Evolutionary conservation across 2,888 invertebrate species (phyloP).

Genomic region (Platycheirus albimanus): DNA sequence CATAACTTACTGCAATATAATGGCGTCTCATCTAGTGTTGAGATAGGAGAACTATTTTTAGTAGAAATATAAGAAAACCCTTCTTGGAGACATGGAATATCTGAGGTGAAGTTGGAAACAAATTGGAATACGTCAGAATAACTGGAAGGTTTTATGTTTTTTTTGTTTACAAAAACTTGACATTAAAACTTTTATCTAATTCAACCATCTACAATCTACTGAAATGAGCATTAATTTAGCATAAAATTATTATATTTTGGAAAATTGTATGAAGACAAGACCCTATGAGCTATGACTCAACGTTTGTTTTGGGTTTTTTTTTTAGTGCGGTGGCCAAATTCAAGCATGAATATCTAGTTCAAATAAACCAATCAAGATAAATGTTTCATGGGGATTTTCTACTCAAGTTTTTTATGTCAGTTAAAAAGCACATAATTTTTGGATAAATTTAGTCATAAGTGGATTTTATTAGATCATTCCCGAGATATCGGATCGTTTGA

Average conservation of each 20-base stretch:
- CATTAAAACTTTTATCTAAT: no score
- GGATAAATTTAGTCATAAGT: not conserved
- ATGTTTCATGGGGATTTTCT: conserved; percentile 4
- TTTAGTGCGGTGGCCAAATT: not conserved
- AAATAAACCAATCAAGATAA: conserved; percentile 3
- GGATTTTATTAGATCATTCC: not conserved
- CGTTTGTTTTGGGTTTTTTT: not conserved
- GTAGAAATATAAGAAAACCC: no score
- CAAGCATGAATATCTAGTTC: not conserved
- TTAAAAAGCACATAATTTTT: conserved; percentile 7
- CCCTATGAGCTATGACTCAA: no score
- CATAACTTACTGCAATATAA: conserved; percentile 4
- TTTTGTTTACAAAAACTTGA: no score
- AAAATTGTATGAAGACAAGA: not conserved
- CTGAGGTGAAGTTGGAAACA: no score
- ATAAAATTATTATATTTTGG: not conserved
- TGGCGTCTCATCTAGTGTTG: not conserved
- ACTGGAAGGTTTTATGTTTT: no score
- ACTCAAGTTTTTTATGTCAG: not conserved
- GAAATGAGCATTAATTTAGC: not conserved
- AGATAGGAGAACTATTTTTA: no score
- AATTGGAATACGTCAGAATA: no score
- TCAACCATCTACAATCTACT: no score
- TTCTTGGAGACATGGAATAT: no score
- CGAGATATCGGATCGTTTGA: no score